phyloP scores from a whole-genome alignment of 2,797 vertebrate species.

The Myripristis jacobus region DNA sequence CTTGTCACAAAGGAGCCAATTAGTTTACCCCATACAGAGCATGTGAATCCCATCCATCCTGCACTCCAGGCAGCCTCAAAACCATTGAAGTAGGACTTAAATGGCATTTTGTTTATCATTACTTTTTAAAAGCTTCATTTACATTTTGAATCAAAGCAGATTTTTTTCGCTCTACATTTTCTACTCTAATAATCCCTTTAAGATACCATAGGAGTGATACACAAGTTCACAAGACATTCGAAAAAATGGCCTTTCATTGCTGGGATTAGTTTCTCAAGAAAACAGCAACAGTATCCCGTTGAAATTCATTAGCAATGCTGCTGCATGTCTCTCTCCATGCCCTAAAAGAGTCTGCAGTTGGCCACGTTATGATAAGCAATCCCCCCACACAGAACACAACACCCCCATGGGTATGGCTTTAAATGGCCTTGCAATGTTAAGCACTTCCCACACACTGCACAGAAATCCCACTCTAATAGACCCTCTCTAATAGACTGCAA shows the following conservation, averaged over 20 bases:
- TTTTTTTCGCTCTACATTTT: neutral
- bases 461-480: constrained; percentile 50
- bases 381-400: constrained; percentile 39
- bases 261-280: neutral
- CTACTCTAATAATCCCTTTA: neutral
- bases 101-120: constrained; percentile 10
- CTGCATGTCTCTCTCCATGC: constrained; percentile 8
- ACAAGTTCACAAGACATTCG: neutral
- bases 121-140: neutral
- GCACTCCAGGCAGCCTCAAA: neutral
- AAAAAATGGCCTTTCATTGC: constrained; percentile 10
- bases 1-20: constrained; percentile 21
- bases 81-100: constrained; percentile 23
- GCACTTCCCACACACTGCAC: constrained; percentile 56
- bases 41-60: neutral
- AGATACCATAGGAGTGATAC: neutral
- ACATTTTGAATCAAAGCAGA: neutral
- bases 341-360: constrained; percentile 47
- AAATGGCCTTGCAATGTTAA: constrained; percentile 63
- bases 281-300: constrained; percentile 13
- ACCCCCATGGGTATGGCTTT: constrained; percentile 54
- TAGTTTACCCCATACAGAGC: constrained; percentile 21
- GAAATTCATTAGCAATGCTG: constrained; percentile 38
- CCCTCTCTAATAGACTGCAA: constrained; percentile 35
- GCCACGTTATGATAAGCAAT: constrained; percentile 59